A percentile compares a stretch with the other conserved stretches of the same genome.
phyloP scores from a whole-genome alignment of 2,113 vertebrate species.

The Callithrix jacchus region DNA sequence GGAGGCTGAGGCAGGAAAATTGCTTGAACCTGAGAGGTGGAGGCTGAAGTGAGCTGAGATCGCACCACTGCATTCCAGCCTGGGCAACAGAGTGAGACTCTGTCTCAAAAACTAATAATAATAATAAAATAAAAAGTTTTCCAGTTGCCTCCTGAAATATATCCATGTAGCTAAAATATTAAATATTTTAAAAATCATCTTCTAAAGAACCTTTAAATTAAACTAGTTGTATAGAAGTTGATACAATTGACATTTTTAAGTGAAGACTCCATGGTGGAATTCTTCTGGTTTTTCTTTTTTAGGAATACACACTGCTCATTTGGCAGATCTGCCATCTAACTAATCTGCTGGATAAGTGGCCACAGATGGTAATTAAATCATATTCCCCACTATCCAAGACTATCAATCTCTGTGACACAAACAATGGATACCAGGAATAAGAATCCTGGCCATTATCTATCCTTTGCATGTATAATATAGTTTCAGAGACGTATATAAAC shows the following conservation, averaged over 20 bases:
- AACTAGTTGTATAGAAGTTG: not conserved
- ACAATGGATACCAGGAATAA: not conserved
- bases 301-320: conserved; percentile 34
- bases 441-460: not conserved
- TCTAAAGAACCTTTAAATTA: not conserved
- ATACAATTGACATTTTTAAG: not conserved
- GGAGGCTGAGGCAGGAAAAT: too few species aligned
- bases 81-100: too few species aligned
- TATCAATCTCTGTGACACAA: not conserved
- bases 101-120: too few species aligned
- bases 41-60: too few species aligned
- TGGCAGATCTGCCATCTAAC: not conserved
- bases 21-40: too few species aligned
- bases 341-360: conserved; percentile 15
- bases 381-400: not conserved
- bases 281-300: not conserved
- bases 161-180: not conserved
- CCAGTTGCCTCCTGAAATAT: not conserved
- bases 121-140: not conserved
- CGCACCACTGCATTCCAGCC: too few species aligned
- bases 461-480: not conserved
- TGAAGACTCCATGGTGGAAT: not conserved
- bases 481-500: not conserved
- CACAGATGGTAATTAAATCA: conserved; percentile 62
- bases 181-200: not conserved